Evolutionary conservation across 2,113 vertebrate genomes (phyloP).

Genomic region (Corvus cornix): DNA sequence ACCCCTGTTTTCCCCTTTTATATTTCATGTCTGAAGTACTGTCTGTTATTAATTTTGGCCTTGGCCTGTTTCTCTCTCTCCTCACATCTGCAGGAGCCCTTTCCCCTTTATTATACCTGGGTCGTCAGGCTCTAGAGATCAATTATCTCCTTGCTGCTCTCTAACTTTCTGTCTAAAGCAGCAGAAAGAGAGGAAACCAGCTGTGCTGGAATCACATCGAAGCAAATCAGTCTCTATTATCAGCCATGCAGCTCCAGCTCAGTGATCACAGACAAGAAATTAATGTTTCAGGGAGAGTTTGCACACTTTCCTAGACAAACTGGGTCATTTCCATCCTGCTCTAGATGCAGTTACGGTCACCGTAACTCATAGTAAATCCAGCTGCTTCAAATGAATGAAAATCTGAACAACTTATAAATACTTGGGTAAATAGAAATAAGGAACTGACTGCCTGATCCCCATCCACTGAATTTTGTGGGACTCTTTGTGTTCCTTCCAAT

Average conservation of each 20-base stretch:
- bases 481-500: background rate
- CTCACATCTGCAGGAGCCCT: conserved; percentile 59
- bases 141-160: conserved; percentile 48
- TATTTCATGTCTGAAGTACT: conserved; percentile 10
- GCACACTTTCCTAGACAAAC: conserved; percentile 8
- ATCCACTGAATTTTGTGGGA: background rate
- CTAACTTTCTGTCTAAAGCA: conserved; percentile 51
- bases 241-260: conserved; percentile 41
- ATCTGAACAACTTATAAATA: background rate
- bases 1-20: background rate
- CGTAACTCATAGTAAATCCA: background rate
- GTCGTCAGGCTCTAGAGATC: conserved; percentile 61
- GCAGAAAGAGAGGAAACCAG: conserved; percentile 22
- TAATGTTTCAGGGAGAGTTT: conserved; percentile 39
- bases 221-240: conserved; percentile 49
- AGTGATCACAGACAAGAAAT: conserved; percentile 47
- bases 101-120: conserved; percentile 49
- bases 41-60: conserved; percentile 58
- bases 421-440: background rate
- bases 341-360: conserved; percentile 3
- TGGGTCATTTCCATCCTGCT: background rate
- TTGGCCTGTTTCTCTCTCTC: conserved; percentile 26
- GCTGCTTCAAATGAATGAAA: background rate
- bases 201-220: conserved; percentile 52
- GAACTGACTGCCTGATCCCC: background rate